Evolutionary conservation across 2,797 vertebrate genomes (phyloP).

Genomic region (Oreortyx pictus): DNA sequence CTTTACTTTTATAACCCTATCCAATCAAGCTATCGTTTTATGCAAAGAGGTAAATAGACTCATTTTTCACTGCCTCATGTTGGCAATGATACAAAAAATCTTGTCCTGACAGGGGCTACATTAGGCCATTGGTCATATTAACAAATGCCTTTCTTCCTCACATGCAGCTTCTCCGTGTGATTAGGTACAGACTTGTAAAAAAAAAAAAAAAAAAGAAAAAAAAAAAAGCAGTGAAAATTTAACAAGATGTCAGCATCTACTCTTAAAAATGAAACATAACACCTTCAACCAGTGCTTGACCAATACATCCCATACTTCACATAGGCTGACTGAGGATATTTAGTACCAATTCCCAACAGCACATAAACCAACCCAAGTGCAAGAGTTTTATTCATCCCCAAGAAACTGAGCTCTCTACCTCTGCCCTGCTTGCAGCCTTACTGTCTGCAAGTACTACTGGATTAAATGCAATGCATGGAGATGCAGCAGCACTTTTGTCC

Average conservation of each 20-base stretch:
- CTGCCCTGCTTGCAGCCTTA: background rate
- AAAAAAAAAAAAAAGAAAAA: background rate
- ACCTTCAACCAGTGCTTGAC: background rate
- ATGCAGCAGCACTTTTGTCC: background rate
- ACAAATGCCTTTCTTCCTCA: background rate
- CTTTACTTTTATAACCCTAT: background rate
- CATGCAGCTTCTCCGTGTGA: background rate
- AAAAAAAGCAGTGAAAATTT: background rate
- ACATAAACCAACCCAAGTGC: background rate
- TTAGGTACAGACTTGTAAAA: background rate
- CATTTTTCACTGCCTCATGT: background rate
- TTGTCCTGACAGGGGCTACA: background rate
- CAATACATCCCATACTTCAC: background rate
- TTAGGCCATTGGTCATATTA: background rate
- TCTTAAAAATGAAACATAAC: background rate
- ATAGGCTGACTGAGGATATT: background rate
- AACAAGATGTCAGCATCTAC: background rate
- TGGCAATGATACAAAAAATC: background rate
- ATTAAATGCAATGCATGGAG: background rate
- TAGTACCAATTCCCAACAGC: background rate
- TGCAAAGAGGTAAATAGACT: background rate
- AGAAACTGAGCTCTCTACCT: background rate
- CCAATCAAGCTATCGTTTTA: background rate
- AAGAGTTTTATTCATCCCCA: background rate
- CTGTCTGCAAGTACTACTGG: background rate